Percentiles rank a stretch among this genome's conserved stretches.
These are phyloP conservation scores for Drosophila emarginata DNA, from an alignment of 2,888 invertebrate species.

Conservation along the genomic window DNA sequence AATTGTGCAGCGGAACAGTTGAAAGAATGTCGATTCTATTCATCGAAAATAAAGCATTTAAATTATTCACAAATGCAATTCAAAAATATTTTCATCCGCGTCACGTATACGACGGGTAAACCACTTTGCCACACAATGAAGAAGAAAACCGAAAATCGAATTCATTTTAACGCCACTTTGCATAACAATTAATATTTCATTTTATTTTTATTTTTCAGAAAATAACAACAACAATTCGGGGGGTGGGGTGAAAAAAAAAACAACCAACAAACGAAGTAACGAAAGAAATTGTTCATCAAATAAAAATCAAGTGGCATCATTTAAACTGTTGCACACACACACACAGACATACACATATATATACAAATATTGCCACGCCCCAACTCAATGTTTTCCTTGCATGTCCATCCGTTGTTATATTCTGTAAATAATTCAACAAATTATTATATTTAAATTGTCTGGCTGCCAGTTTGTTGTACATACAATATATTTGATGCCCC, in stretches of 20 bases:
- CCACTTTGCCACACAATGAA: slow-evolving; percentile 12
- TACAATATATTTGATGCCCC: not conserved
- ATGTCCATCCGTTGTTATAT: slow-evolving; percentile 10
- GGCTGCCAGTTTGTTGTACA: not conserved
- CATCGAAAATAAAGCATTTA: not conserved
- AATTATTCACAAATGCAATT: slow-evolving; percentile 17
- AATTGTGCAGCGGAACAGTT: no score
- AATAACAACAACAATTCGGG: not conserved
- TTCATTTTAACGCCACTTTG: slow-evolving; percentile 28
- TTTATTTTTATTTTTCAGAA: not conserved
- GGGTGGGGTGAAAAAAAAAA: not conserved
- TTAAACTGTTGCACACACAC: slow-evolving; percentile 26
- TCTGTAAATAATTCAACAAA: slow-evolving; percentile 29
- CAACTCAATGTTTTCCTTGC: not conserved
- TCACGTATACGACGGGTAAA: slow-evolving; percentile 8
- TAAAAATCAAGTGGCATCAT: slow-evolving; percentile 32
- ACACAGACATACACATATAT: not conserved
- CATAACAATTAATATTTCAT: slow-evolving; percentile 29
- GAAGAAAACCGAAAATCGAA: slow-evolving; percentile 11
- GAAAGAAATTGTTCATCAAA: slow-evolving; percentile 11
- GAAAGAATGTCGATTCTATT: not conserved
- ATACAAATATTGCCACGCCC: not conserved
- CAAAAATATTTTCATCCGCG: not conserved
- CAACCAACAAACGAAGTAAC: not conserved
- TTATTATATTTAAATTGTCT: slow-evolving; percentile 18